Conservation (phyloP, 2,113 vertebrate species). For the Macaca mulatta region DNA sequence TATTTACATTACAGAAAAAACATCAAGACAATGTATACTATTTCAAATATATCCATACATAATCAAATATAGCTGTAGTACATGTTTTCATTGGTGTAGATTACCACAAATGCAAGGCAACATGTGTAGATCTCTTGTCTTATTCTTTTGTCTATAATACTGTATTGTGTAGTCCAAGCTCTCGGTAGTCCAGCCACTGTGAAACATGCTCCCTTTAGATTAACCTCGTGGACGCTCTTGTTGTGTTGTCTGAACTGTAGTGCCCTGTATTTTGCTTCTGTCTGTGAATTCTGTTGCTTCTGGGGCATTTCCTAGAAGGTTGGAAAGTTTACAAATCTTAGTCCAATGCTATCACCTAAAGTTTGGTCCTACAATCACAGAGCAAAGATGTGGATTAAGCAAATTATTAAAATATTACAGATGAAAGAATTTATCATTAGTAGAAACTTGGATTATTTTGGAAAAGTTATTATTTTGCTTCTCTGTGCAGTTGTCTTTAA, state of each 20-base stretch:
- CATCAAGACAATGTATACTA: constrained; percentile 99
- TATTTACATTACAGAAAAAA: constrained; percentile 99
- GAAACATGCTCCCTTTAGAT: constrained; percentile 94
- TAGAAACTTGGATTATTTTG: neutral
- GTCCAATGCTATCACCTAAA: constrained; percentile 41
- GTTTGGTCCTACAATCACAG: constrained; percentile 33
- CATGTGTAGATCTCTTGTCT: constrained; percentile 93
- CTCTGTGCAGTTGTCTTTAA: neutral
- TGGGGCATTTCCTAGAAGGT: constrained; percentile 96
- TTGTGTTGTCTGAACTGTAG: constrained; percentile 99
- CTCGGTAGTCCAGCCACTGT: constrained; percentile 86
- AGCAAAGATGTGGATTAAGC: neutral
- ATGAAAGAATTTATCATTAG: neutral
- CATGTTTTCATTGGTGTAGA: constrained; percentile 98
- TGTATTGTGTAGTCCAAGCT: constrained; percentile 87
- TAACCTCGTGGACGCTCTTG: constrained; percentile 98
- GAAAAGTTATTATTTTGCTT: neutral
- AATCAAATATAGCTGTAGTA: constrained; percentile 98
- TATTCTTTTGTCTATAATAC: constrained; percentile 89
- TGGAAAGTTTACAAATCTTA: constrained; percentile 74
- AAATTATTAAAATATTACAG: neutral
- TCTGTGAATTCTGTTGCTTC: constrained; percentile 98
- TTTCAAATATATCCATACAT: constrained; percentile 99
- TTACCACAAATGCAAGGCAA: constrained; percentile 99
- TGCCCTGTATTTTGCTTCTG: constrained; percentile 99